Percentiles rank a stretch among this genome's conserved stretches.
phyloP scores from a whole-genome alignment of 2,113 vertebrate species.

The Tragelaphus imberbis region DNA sequence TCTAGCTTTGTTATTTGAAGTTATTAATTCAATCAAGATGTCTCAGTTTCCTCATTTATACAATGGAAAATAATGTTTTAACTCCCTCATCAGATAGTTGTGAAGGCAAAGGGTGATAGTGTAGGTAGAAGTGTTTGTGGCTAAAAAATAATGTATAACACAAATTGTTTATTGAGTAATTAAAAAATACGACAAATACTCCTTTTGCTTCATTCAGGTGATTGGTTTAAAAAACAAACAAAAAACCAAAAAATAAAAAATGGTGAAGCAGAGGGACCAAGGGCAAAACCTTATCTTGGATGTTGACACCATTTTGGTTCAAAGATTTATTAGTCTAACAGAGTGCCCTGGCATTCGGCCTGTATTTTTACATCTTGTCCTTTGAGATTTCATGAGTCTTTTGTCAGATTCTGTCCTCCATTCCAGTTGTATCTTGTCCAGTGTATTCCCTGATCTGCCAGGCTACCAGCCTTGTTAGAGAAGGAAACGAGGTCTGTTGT shows the following conservation, averaged over 20 bases:
- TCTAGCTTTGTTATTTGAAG: not conserved
- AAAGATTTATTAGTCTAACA: not conserved
- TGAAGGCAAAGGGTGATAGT: not conserved
- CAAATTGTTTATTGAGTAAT: not conserved
- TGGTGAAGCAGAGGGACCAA: not conserved
- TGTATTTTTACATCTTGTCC: not conserved
- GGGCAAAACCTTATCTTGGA: not conserved
- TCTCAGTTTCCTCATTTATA: not conserved
- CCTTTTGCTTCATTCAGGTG: not conserved
- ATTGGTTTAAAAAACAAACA: not conserved
- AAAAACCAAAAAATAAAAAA: not conserved
- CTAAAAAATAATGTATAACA: not conserved
- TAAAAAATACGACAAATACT: not conserved
- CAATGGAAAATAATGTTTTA: not conserved
- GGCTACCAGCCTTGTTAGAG: not conserved
- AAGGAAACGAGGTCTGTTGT: not conserved
- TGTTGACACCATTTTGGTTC: not conserved
- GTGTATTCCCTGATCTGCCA: not conserved
- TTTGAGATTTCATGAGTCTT: not conserved
- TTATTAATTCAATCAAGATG: not conserved
- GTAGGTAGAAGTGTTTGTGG: not conserved
- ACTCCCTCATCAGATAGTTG: not conserved
- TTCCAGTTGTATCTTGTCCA: not conserved
- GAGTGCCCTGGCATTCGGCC: not conserved
- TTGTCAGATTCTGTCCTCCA: not conserved